Evolutionary conservation across 2,888 invertebrate genomes (phyloP).

Genomic region (Glyphotaelius pellucidus): DNA sequence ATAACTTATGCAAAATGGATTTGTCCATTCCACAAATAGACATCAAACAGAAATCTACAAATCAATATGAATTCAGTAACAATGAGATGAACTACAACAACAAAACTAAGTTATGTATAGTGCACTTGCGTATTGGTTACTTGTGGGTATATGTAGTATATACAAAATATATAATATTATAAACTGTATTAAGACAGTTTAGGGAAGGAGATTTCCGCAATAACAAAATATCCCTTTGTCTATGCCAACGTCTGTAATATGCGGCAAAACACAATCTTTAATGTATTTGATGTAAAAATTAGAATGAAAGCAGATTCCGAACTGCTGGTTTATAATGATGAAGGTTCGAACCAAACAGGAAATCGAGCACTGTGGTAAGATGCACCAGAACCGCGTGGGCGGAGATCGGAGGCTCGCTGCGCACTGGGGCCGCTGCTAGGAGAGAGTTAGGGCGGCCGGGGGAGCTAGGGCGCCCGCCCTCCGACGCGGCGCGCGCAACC

Average conservation of each 20-base stretch:
- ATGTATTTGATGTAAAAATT: background rate
- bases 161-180: background rate
- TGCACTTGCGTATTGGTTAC: background rate
- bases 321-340: background rate
- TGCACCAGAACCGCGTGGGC: background rate
- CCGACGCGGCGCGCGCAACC: background rate
- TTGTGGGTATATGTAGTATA: background rate
- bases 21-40: background rate
- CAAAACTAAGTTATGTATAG: background rate
- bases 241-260: background rate
- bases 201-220: background rate
- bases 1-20: background rate
- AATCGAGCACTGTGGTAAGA: background rate
- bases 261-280: background rate
- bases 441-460: background rate
- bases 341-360: background rate
- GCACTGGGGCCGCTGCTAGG: conserved; percentile 7
- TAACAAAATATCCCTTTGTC: background rate
- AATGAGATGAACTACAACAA: background rate
- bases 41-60: background rate
- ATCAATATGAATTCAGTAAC: background rate
- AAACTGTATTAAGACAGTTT: background rate
- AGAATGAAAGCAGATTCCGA: background rate
- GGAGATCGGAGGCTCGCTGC: background rate
- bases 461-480: background rate